Evolutionary conservation across 2,797 vertebrate genomes (phyloP).

Genomic region (Garrulus glandarius): DNA sequence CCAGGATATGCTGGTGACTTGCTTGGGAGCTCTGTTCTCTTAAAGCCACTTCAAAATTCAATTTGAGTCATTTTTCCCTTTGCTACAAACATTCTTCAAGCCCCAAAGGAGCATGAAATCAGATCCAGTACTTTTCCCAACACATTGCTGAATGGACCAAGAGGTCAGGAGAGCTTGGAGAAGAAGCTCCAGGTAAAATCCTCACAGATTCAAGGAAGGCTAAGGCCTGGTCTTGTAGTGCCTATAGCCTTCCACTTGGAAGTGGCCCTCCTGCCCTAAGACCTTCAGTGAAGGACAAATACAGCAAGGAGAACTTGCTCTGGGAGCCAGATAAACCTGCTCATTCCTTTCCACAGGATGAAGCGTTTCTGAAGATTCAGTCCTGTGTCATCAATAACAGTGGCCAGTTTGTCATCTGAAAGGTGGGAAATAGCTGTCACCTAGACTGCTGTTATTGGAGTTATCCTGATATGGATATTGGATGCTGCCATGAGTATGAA

Average conservation of each 20-base stretch:
- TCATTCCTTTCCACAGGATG: background rate
- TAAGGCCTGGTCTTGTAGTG: background rate
- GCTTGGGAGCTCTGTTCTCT: background rate
- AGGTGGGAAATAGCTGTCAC: background rate
- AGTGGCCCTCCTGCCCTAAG: background rate
- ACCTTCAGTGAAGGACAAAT: background rate
- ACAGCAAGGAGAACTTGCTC: background rate
- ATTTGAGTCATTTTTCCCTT: background rate
- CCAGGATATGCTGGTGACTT: background rate
- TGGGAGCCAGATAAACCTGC: background rate
- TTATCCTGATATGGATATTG: background rate
- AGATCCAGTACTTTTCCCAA: background rate
- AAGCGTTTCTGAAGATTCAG: background rate
- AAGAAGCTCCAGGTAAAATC: background rate
- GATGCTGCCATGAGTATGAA: background rate
- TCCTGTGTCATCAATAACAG: background rate
- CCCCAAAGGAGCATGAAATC: background rate
- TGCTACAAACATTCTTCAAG: background rate
- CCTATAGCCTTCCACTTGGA: background rate
- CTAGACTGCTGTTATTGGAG: background rate
- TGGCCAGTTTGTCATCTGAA: background rate
- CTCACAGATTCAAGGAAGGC: background rate
- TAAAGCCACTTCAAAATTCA: background rate
- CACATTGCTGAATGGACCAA: rapidly evolving
- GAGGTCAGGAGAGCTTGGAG: background rate